Base-by-base conservation (phyloP, 2,888 invertebrate species). In the Tipula helvola region DNA sequence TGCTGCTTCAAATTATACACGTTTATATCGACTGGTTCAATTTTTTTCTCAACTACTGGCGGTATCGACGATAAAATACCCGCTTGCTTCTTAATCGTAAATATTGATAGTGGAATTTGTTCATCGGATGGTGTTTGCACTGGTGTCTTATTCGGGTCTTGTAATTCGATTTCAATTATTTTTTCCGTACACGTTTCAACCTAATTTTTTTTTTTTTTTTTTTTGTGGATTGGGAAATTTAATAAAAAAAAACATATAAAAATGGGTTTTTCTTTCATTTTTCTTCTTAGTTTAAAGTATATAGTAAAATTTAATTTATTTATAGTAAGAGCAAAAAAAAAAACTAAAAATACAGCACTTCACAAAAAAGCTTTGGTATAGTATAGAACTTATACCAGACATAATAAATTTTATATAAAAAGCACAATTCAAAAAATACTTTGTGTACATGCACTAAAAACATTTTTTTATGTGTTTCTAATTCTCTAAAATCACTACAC, bases 101-200 rank as follows among this genome's bases (percentile, higher is more conserved):
- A 71, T 18, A 71, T 28, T 8, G 71, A 71, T 18, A 92, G 92
- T 88, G 92, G 91, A 86, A 91, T 93, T 92, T 90, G 94, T 90
- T 91, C 93, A 90, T 93, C 94, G 90, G 90, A 94, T 89, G 41
- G 93, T 93, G 87, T 91, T 92, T 87, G 93, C 94, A 13, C 93
- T 89, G 87, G 90, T 90, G 88, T 91, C 91, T 57, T 93, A 92
- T 89, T 93, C 90, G 88, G 94, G 92, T 92, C 94, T 92, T 90
- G 93, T 94, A 97, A 92, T 92, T 97, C 97, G 92, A 97, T 92
- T 87, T 97, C 97, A 92, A 97, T 96, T 89, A 97, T 97, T 93
- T 97, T 97, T 92, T 97, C 97, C 92, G 96, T 96, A 88, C 97
- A 95, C 88, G 97, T 97, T 93, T 97, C 97, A 91, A 97, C 97